A percentile compares a stretch with the other conserved stretches of the same genome.
These are phyloP conservation scores for Ethmia dodecea DNA, from an alignment of 2,888 invertebrate species.

Conservation along the genomic window DNA sequence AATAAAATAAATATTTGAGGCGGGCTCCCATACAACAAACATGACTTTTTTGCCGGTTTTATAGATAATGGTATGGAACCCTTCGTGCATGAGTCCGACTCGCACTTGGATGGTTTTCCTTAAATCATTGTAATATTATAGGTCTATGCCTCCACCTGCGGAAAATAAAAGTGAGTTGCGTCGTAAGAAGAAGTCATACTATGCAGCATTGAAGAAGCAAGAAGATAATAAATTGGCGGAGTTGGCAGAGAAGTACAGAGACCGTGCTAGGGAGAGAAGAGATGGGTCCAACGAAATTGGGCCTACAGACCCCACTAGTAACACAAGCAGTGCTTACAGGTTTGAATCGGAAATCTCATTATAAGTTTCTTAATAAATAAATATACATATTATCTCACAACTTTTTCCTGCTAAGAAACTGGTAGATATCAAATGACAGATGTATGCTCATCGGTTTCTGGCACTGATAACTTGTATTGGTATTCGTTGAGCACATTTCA, in stretches of 20 bases:
- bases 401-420: no score
- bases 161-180: constrained; percentile 90
- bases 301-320: constrained; percentile 89
- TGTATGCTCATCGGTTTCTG: no score
- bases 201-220: constrained; percentile 95
- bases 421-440: no score
- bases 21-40: not conserved
- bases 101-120: no score
- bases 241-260: constrained; percentile 94
- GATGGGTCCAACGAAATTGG: constrained; percentile 92
- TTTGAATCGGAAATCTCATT: constrained; percentile 19
- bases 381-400: not conserved
- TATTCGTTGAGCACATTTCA: no score
- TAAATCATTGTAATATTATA: constrained; percentile 22
- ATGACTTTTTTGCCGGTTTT: not conserved
- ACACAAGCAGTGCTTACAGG: constrained; percentile 87
- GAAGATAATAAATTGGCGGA: constrained; percentile 97
- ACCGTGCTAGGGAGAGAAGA: constrained; percentile 92
- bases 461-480: no score
- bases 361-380: not conserved
- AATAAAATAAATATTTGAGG: not conserved
- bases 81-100: no score
- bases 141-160: constrained; percentile 70
- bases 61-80: no score
- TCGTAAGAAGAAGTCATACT: constrained; percentile 95